Conservation (phyloP, 2,797 vertebrate genomes). For the Balearica regulorum region DNA sequence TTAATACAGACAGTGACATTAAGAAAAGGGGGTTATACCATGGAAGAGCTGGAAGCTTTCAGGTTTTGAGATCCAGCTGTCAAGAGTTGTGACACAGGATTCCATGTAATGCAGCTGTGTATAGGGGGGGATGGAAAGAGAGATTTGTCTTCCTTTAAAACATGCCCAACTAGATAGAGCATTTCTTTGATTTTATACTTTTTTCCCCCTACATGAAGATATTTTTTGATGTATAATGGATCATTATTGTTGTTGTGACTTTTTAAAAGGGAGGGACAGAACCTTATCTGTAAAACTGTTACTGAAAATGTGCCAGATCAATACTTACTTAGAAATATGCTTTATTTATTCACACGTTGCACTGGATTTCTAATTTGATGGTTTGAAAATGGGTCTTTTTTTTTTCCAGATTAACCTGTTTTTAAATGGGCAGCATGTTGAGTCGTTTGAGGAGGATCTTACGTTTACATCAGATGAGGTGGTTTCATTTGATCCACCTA, state of each 20-base stretch:
- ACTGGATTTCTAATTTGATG: neutral
- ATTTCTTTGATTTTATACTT: neutral
- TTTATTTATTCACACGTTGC: neutral
- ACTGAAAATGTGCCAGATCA: neutral
- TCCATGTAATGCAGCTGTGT: neutral
- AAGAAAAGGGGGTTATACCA: neutral
- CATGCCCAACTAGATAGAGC: neutral
- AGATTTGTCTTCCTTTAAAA: neutral
- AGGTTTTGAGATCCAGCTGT: neutral
- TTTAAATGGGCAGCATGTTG: constrained; percentile 75
- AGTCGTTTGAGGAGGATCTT: constrained; percentile 72
- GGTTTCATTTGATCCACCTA: constrained; percentile 26
- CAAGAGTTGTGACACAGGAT: neutral
- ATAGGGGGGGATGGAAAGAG: neutral
- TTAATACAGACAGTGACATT: neutral
- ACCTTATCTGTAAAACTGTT: neutral
- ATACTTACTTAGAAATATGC: neutral
- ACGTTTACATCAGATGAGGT: constrained; percentile 59
- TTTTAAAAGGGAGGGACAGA: neutral
- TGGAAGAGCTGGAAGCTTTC: neutral
- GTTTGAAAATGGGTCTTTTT: neutral
- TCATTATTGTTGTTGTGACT: neutral
- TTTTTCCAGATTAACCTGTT: constrained; percentile 76
- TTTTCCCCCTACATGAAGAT: neutral
- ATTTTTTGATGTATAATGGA: neutral